Evolutionary conservation across 2,888 invertebrate species (phyloP).

Genomic region (Lepetodrilus schrolli): DNA sequence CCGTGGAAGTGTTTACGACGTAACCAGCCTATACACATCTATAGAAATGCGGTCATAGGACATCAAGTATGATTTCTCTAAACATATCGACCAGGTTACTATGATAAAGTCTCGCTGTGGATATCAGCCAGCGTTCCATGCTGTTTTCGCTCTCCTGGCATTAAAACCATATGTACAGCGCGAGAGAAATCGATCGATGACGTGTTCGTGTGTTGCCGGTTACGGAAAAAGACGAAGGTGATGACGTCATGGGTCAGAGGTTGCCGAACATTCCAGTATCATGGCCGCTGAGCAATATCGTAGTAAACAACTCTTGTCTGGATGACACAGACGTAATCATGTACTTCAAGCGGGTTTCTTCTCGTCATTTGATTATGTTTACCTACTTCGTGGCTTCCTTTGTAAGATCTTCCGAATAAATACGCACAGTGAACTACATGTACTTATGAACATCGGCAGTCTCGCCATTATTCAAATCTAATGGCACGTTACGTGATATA

Average conservation of each 20-base stretch:
- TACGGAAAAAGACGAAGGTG: constrained; percentile 11
- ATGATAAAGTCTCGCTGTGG: too few relatives aligned
- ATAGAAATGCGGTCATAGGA: not conserved
- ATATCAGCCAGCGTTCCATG: not conserved
- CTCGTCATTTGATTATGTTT: too few relatives aligned
- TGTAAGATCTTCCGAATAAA: too few relatives aligned
- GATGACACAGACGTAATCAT: not conserved
- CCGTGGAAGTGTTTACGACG: not conserved
- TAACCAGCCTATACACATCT: not conserved
- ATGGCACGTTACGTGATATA: too few relatives aligned
- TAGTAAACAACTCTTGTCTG: constrained; percentile 8
- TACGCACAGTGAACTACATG: too few relatives aligned
- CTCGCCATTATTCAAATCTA: too few relatives aligned
- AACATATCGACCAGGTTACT: too few relatives aligned
- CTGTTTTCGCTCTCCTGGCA: not conserved
- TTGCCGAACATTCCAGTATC: not conserved
- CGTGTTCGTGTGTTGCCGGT: not conserved
- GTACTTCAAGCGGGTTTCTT: too few relatives aligned
- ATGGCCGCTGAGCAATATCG: not conserved
- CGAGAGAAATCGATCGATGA: not conserved
- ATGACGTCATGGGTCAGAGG: constrained; percentile 11
- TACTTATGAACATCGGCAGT: too few relatives aligned
- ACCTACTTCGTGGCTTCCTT: too few relatives aligned
- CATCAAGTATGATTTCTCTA: not conserved
- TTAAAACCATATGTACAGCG: too few relatives aligned